Evolutionary conservation across 2,888 invertebrate genomes (phyloP).

Genomic region (Eristalinus aeneus): DNA sequence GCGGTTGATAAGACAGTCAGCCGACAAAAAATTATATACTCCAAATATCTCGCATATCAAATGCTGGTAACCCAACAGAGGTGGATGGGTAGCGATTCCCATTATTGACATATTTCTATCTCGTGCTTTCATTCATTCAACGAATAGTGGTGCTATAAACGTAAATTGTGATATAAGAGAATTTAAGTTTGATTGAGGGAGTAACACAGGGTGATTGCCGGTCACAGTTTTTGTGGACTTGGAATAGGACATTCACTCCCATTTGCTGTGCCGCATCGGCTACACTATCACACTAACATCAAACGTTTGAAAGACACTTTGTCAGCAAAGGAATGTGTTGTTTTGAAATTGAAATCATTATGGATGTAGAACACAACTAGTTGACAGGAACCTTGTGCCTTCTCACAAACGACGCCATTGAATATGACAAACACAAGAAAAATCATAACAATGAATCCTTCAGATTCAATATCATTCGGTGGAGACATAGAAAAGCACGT

Average conservation of each 20-base stretch:
- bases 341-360: background rate
- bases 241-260: background rate
- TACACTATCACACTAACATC: background rate
- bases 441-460: too few species aligned
- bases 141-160: constrained; percentile 14
- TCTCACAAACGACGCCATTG: background rate
- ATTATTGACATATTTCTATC: constrained; percentile 30
- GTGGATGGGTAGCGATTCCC: constrained; percentile 17
- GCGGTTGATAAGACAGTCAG: constrained; percentile 51
- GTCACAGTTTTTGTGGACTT: background rate
- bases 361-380: background rate
- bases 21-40: background rate
- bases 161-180: background rate
- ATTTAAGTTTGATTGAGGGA: background rate
- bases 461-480: too few species aligned
- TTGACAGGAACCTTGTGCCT: background rate
- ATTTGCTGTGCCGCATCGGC: too few species aligned
- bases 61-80: constrained; percentile 13
- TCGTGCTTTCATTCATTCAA: constrained; percentile 41
- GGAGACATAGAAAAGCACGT: too few species aligned
- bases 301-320: background rate
- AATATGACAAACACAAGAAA: background rate
- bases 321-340: too few species aligned
- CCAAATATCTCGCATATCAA: background rate
- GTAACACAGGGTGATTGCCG: background rate